These are phyloP conservation scores for Salvelinus namaycush DNA, from an alignment of 2,113 vertebrate species.

Conservation along the genomic window DNA sequence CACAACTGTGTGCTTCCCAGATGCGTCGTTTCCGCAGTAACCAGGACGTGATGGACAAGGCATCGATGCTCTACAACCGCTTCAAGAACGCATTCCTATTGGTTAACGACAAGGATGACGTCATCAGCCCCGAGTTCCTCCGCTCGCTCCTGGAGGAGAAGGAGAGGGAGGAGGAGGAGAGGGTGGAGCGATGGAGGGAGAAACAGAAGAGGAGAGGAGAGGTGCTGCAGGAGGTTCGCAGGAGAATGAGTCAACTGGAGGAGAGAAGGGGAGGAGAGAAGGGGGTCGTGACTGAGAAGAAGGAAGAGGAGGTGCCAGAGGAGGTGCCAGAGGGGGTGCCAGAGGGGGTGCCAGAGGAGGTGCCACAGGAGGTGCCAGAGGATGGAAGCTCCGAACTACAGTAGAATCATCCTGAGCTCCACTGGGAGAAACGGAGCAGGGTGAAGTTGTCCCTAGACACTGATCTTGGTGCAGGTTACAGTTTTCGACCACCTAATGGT, in stretches of 20 bases:
- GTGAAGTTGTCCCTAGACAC: no score
- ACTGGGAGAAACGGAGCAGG: neutral
- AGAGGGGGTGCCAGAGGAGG: slow-evolving; percentile 29
- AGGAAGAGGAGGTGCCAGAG: slow-evolving; percentile 43
- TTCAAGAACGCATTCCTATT: slow-evolving; percentile 94
- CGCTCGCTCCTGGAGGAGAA: slow-evolving; percentile 88
- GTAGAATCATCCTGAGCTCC: no score
- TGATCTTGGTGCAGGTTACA: no score
- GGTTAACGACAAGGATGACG: slow-evolving; percentile 86
- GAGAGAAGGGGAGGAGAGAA: neutral
- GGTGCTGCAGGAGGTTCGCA: slow-evolving; percentile 13
- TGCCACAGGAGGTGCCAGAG: neutral
- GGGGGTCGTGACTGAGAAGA: slow-evolving; percentile 79
- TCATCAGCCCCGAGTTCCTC: slow-evolving; percentile 87
- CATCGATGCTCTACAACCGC: slow-evolving; percentile 95
- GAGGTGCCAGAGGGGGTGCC: neutral
- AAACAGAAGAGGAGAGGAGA: slow-evolving; percentile 15
- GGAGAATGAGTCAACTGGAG: slow-evolving; percentile 21
- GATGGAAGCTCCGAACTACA: neutral
- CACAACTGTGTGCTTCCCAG: slow-evolving; percentile 59
- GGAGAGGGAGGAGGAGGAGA: slow-evolving; percentile 82
- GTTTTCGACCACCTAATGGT: no score
- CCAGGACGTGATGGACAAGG: slow-evolving; percentile 93
- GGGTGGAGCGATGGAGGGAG: slow-evolving; percentile 40
- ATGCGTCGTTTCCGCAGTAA: slow-evolving; percentile 89